Percentiles rank a stretch among this genome's conserved stretches.
Conservation (phyloP, 1,140 invertebrate genomes). For the Lordiphosa clarofinis region DNA sequence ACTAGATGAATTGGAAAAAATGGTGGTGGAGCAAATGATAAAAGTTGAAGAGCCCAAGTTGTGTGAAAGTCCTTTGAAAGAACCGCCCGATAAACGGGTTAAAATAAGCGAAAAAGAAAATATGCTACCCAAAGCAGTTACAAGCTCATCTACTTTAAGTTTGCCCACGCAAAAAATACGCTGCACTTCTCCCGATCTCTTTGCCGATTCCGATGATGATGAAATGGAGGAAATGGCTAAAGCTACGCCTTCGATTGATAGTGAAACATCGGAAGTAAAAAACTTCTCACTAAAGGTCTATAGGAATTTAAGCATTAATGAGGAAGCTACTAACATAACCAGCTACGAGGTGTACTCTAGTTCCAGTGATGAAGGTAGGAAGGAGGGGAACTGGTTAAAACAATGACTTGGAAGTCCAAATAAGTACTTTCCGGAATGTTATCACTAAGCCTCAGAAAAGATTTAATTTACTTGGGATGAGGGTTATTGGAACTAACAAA, state of each 20-base stretch:
- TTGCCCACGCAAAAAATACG: constrained; percentile 30
- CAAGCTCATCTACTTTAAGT: constrained; percentile 1
- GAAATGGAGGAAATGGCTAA: constrained; percentile 14
- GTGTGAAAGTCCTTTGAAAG: constrained; percentile 29
- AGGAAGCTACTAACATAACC: constrained; percentile 9
- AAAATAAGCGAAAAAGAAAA: constrained; percentile 6
- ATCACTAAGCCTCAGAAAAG: too few relatives aligned
- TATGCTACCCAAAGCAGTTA: constrained; percentile 14
- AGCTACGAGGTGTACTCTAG: constrained; percentile 31
- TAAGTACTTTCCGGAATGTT: too few relatives aligned
- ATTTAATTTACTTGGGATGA: too few relatives aligned
- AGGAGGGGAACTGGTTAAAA: too few relatives aligned
- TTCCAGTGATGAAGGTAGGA: constrained; percentile 66
- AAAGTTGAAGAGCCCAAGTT: constrained; percentile 22
- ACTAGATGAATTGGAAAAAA: constrained; percentile 42
- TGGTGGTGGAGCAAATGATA: constrained; percentile 50
- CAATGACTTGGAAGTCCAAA: too few relatives aligned
- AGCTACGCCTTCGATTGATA: background rate
- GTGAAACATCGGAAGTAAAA: constrained; percentile 13
- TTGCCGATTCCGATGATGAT: constrained; percentile 65
- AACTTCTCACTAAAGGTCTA: constrained; percentile 42
- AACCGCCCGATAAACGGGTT: constrained; percentile 49
- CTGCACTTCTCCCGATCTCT: constrained; percentile 64
- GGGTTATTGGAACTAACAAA: too few relatives aligned
- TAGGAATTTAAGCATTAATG: constrained; percentile 27